Conservation (phyloP, 2,888 invertebrate genomes). For the Hartigia nigra region DNA sequence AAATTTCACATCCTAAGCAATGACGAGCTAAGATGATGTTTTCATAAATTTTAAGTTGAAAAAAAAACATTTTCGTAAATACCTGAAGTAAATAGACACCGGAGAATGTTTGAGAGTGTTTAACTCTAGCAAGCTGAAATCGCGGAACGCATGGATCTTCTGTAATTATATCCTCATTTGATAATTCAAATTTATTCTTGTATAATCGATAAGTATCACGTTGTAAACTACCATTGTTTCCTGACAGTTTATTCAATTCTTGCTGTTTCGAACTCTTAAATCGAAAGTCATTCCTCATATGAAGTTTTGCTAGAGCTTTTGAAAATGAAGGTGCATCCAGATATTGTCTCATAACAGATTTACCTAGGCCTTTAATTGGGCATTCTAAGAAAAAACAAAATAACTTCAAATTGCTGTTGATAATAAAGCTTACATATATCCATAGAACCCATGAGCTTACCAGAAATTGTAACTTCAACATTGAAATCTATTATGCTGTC, state of each 20-base stretch:
- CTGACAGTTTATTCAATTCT: constrained; percentile 19
- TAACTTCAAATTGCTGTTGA: constrained; percentile 2
- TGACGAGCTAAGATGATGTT: background rate
- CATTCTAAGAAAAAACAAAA: constrained; percentile 50
- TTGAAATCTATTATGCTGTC: constrained; percentile 63
- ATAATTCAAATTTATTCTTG: constrained; percentile 32
- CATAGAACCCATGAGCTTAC: constrained; percentile 36
- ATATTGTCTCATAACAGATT: constrained; percentile 40
- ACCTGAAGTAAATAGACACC: constrained; percentile 66
- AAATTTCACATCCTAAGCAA: background rate
- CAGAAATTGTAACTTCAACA: constrained; percentile 57
- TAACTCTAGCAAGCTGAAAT: constrained; percentile 64
- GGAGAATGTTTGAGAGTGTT: constrained; percentile 65
- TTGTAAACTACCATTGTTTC: constrained; percentile 26
- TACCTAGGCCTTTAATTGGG: constrained; percentile 50
- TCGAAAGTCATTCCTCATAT: constrained; percentile 11
- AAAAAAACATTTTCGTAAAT: constrained; percentile 17
- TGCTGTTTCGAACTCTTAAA: constrained; percentile 35
- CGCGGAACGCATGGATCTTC: constrained; percentile 60
- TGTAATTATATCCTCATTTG: constrained; percentile 26
- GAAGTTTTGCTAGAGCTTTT: constrained; percentile 30
- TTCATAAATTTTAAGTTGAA: background rate
- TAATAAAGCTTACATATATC: background rate
- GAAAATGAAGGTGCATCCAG: constrained; percentile 33
- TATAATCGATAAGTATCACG: constrained; percentile 28